Evolutionary conservation across 2,888 invertebrate genomes (phyloP), one percentile per base, ranked within the genome.

Genomic region (Petrophora chlorosata): DNA sequence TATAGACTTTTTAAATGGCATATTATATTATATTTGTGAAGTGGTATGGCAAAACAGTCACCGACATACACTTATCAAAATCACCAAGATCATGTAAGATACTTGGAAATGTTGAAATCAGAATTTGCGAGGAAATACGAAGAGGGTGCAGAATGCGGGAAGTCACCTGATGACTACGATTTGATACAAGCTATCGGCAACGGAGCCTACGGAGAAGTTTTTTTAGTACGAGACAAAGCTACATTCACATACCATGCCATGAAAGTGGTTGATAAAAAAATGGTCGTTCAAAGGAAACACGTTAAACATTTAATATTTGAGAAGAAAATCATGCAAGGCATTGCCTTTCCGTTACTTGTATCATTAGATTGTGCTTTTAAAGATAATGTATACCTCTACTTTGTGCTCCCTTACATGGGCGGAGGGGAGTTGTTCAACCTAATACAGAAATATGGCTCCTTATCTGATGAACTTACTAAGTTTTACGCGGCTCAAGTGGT

Each of bases 401-500:
- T 97, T 78, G 92, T 95, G n/a, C 87, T 97, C 81, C 96, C 97
- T 0, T 97, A 94, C 67, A 85, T 96, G 7, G 91, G 92, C 51
- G 98, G 97, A 0, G 97, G 97, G 0, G 97, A 98, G 76, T 92
- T 98, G 92, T 97, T 96, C 73, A 93, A 93, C 0, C 94, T 94
- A 67, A 89, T 96, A 50, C 91, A 94, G 59, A 92, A 92, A 70
- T 89, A 83, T 59, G 91, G 90, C 0, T 87, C 76, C 42, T 93
- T 95, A 79, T 93, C 94, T 40, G 97, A 98, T 75, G 86, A 91
- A 23, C 91, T 96, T 63, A 91, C 96, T 0, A 94, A 94, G 73
- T 98, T 98, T 88, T 99, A 98, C 83, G 95, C 95, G 0, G 93
- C 96, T 34, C 98, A 99, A 91, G 94, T 98, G 3, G 92, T 95